Base-by-base conservation (phyloP, 2,888 invertebrate genomes). In the Lamproptera curius region DNA sequence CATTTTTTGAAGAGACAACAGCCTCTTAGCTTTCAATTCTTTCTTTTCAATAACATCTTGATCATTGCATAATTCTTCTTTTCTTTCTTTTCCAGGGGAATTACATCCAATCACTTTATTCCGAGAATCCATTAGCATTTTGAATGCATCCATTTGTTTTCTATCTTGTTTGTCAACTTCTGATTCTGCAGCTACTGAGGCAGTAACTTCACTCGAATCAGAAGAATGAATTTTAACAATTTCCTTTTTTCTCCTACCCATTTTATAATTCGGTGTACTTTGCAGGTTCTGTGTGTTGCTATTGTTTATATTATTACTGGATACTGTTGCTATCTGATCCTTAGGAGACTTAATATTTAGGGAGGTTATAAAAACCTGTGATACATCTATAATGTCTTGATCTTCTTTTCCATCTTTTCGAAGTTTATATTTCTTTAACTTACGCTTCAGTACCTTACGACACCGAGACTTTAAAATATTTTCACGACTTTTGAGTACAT, bases 61-160 rank as follows among this genome's bases (percentile, higher is more conserved):
- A 16, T 56, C 51, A 52, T 75, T 70, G 46, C 57, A 55, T 50
- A 68, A 65, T 38, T 71, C 69, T 41, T 54, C 40, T 14, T 41
- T 55, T 59, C 67, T 73, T 38, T 88, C 88, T 73, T 90, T 91
- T 0, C 92, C 92, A 6, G 90, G 89, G 16, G 91, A 89, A 73
- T 92, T 93, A 15, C 75, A 72, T 1, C 92, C 92, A 52, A 92
- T 89, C 39, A 85, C 84, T 66, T 91, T 91, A 63, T 91, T 89
- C 54, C 92, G 83, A 13, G 90, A 90, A 55, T 90, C 90, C 93
- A 93, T 93, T 80, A 93, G 82, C 20, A 92, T 65, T 61, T 91
- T 82, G 70, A 93, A 93, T 26, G 91, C 92, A 86, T 92, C 76
- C 44, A 70, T 79, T 54, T 79, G 70, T 52, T 73, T 79, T 52